Base-by-base conservation (phyloP, 2,113 vertebrate species). In the Poeciliopsis retropinna region DNA sequence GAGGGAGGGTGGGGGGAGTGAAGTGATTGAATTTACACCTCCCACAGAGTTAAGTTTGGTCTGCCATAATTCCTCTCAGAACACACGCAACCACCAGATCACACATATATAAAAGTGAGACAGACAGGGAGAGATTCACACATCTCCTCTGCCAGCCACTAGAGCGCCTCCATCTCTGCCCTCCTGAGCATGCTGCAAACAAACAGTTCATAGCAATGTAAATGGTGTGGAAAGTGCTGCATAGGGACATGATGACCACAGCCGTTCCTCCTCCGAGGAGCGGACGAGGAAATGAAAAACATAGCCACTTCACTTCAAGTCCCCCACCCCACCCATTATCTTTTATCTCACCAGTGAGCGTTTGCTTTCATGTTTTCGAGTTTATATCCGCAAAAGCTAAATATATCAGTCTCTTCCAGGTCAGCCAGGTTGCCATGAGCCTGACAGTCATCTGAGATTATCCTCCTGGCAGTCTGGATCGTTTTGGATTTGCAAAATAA, bases 11-110 rank as follows among this genome's bases (percentile, higher is more conserved):
- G 79, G 74, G 72, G 84, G 78, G 81, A 73, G 80, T 81, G 75
- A 73, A 68, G 78, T 89, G 90, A 93, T 91, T 92, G 88, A 89
- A 93, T 93, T 93, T 91, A 92, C 90, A 93, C 91, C 91, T 92
- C 91, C 92, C 86, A 92, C 91, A 75, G 91, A 92, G 91, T 80
- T 86, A 89, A 88, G 90, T 91, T 89, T 84, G 88, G 90, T 86
- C 87, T 85, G 83, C 87, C 88, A 88, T 91, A 87, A 90, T 91
- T 91, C 76, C 84, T 77, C 64, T 54, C 61, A 70, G 73, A 70
- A 54, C 76, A 57, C 75, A 76, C 76, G 65, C 67, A 70, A 67
- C 63, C 64, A 64, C 68, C 64, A 61, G 62, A 27, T 75, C 77
- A 69, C 72, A 73, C 70, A 29, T 63, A 79, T 64, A 74, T 76